Evolutionary conservation across 1,140 invertebrate genomes (phyloP).

Genomic region (Melipona quadrifasciata): DNA sequence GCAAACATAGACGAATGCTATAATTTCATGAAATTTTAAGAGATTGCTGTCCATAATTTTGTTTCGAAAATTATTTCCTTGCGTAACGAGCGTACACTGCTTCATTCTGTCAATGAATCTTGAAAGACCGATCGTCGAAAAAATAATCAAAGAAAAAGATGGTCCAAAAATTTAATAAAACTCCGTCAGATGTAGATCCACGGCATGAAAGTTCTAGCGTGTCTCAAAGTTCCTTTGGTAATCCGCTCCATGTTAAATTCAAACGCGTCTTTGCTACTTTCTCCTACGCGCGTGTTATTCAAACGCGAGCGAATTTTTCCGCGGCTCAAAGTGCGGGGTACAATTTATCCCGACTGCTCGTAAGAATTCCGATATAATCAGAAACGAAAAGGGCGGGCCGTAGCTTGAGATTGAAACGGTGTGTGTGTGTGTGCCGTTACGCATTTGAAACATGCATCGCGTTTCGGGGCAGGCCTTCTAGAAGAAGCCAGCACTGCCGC

Average conservation of each 20-base stretch:
- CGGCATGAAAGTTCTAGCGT: not conserved
- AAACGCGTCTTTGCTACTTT: not conserved
- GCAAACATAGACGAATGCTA: too few species aligned
- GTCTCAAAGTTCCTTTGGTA: not conserved
- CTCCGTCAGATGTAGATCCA: not conserved
- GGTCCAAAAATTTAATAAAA: not conserved
- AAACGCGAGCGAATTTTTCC: not conserved
- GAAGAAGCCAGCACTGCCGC: too few species aligned
- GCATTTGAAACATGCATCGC: not conserved
- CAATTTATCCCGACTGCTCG: not conserved
- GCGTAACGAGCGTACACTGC: too few species aligned
- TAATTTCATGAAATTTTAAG: too few species aligned
- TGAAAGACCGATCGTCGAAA: too few species aligned
- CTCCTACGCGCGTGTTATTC: not conserved
- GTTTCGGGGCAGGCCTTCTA: not conserved
- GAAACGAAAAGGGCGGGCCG: not conserved
- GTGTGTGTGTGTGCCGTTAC: too few species aligned
- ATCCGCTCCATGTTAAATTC: not conserved
- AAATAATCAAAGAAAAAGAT: too few species aligned
- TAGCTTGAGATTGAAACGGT: not conserved
- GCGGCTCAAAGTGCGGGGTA: not conserved
- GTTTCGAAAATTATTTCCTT: too few species aligned
- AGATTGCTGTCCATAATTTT: too few species aligned
- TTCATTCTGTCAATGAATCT: too few species aligned
- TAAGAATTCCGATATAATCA: conserved; percentile 6